phyloP scores from a whole-genome alignment of 2,113 vertebrate genomes.

The Dicrurus megarhynchus region DNA sequence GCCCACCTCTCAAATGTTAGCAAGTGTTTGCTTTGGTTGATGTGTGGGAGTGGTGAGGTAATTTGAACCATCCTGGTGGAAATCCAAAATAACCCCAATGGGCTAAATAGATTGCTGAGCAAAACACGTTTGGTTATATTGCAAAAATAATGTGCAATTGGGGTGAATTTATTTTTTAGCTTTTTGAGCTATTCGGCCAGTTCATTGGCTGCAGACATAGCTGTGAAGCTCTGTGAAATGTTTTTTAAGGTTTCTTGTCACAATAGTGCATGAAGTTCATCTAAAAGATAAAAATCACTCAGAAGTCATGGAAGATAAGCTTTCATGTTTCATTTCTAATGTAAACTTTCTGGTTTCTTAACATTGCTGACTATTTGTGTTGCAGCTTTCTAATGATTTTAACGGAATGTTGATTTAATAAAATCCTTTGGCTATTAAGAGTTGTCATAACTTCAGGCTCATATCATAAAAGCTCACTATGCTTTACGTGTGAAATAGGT shows the following conservation, averaged over 20 bases:
- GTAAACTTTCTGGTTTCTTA: not conserved
- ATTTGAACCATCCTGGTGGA: constrained; percentile 4
- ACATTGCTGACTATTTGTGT: not conserved
- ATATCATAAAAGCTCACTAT: not conserved
- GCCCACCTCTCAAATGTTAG: constrained; percentile 49
- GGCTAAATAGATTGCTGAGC: constrained; percentile 3
- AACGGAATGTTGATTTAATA: not conserved
- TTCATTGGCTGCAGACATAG: not conserved
- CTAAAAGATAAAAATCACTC: not conserved
- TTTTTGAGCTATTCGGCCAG: not conserved
- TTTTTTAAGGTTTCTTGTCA: not conserved
- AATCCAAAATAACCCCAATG: not conserved
- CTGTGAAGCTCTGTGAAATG: not conserved
- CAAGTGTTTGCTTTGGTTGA: constrained; percentile 17
- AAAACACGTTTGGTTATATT: not conserved
- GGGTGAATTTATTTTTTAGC: not conserved
- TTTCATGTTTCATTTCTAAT: not conserved
- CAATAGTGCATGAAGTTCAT: not conserved
- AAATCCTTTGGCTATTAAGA: not conserved
- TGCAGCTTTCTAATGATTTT: not conserved
- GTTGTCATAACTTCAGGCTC: not conserved
- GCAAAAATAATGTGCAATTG: not conserved
- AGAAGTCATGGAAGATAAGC: not conserved
- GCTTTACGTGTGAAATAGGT: not conserved
- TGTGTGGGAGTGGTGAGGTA: constrained; percentile 45